Evolutionary conservation across 2,888 invertebrate genomes (phyloP).

Genomic region (Morinoia aosen): DNA sequence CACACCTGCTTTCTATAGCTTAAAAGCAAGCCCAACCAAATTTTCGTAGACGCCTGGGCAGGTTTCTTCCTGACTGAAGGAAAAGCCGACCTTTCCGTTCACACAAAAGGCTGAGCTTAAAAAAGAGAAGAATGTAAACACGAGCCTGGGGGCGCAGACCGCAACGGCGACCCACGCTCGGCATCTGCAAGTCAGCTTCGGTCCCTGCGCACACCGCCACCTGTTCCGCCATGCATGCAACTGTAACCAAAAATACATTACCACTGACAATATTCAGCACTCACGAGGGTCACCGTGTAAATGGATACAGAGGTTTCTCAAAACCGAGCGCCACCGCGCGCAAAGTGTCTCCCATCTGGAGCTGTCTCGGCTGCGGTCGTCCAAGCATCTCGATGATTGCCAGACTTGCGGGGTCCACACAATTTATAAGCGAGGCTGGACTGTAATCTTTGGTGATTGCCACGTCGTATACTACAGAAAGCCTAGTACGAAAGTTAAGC

Average conservation of each 20-base stretch:
- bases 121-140: constrained; percentile 49
- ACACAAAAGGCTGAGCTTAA: not conserved
- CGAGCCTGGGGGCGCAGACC: constrained; percentile 20
- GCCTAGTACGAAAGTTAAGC: not conserved
- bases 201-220: not conserved
- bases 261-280: not conserved
- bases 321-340: not conserved
- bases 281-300: not conserved
- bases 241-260: not conserved
- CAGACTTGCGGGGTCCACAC: not conserved
- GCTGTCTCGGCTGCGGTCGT: not conserved
- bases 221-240: not conserved
- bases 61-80: constrained; percentile 16
- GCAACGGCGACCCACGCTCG: constrained; percentile 22
- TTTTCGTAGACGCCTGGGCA: not conserved
- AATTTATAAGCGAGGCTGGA: constrained; percentile 43
- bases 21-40: not conserved
- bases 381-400: constrained; percentile 23
- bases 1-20: not conserved
- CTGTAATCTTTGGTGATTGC: constrained; percentile 51
- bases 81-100: constrained; percentile 27
- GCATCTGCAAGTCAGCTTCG: constrained; percentile 38
- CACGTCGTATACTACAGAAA: constrained; percentile 41
- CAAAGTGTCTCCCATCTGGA: constrained; percentile 14
- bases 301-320: not conserved